Percentiles rank a stretch among this genome's conserved stretches.
phyloP scores from a whole-genome alignment of 2,888 invertebrate genomes.

The Mythimna ferrago region DNA sequence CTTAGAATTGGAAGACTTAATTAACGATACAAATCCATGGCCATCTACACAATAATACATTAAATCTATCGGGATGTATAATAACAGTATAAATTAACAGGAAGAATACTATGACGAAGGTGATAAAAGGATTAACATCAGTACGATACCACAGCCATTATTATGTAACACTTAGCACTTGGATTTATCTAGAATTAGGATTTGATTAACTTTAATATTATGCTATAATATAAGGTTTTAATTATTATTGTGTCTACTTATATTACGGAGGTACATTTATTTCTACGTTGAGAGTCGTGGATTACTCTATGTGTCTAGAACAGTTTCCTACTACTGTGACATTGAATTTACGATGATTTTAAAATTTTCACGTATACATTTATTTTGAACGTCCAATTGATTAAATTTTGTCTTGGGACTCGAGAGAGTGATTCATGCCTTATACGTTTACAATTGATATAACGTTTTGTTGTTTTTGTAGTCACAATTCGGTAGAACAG shows the following conservation, averaged over 20 bases:
- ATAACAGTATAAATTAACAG: conserved; percentile 74
- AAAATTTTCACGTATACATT: conserved; percentile 75
- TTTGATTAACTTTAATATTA: conserved; percentile 75
- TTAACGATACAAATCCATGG: conserved; percentile 86
- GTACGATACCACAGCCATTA: conserved; percentile 90
- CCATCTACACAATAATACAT: conserved; percentile 78
- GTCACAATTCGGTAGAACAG: conserved; percentile 42
- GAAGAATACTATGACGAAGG: conserved; percentile 77
- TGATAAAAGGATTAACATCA: conserved; percentile 85
- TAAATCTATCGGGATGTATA: conserved; percentile 76
- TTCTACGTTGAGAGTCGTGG: conserved; percentile 67
- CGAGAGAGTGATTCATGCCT: conserved; percentile 12
- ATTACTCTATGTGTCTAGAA: conserved; percentile 61
- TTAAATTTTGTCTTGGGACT: conserved; percentile 28
- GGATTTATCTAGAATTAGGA: conserved; percentile 79
- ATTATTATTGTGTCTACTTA: conserved; percentile 71
- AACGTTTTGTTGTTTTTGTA: conserved; percentile 29
- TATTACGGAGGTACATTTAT: conserved; percentile 61
- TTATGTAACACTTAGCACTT: conserved; percentile 87
- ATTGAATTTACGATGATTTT: conserved; percentile 55
- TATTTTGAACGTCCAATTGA: conserved; percentile 71
- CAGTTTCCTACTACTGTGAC: conserved; percentile 52
- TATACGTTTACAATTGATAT: conserved; percentile 25
- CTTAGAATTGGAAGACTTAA: conserved; percentile 89
- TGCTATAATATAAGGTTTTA: conserved; percentile 66